Percentiles rank a stretch among this genome's conserved stretches.
Evolutionary conservation across 2,113 vertebrate genomes (phyloP).

Genomic region (Eleginops maclovinus): DNA sequence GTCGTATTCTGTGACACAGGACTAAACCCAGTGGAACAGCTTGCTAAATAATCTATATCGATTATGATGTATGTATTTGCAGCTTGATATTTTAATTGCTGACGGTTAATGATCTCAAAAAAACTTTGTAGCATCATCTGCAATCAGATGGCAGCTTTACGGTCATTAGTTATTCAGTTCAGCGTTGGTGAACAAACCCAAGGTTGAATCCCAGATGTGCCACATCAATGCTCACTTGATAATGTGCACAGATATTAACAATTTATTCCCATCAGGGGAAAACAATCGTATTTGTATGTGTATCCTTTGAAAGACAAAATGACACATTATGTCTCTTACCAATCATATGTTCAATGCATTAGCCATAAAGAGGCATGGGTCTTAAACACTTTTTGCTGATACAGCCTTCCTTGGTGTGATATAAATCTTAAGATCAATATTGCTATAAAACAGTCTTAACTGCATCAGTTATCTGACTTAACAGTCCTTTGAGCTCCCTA

Average conservation of each 20-base stretch:
- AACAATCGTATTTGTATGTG: background rate
- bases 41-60: background rate
- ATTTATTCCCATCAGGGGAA: background rate
- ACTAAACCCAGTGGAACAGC: background rate
- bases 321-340: background rate
- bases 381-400: background rate
- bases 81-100: background rate
- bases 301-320: background rate
- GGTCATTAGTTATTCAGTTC: background rate
- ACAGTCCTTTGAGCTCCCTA: background rate
- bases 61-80: slow-evolving; percentile 6
- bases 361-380: background rate
- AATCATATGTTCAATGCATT: background rate
- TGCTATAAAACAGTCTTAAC: background rate
- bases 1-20: background rate
- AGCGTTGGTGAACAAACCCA: background rate
- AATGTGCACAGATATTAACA: background rate
- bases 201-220: background rate
- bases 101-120: background rate
- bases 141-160: background rate
- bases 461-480: background rate
- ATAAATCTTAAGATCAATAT: background rate
- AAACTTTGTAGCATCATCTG: background rate
- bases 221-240: background rate
- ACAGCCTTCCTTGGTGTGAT: background rate